Conservation (phyloP, 2,797 vertebrate species). For the Platalea minor region DNA sequence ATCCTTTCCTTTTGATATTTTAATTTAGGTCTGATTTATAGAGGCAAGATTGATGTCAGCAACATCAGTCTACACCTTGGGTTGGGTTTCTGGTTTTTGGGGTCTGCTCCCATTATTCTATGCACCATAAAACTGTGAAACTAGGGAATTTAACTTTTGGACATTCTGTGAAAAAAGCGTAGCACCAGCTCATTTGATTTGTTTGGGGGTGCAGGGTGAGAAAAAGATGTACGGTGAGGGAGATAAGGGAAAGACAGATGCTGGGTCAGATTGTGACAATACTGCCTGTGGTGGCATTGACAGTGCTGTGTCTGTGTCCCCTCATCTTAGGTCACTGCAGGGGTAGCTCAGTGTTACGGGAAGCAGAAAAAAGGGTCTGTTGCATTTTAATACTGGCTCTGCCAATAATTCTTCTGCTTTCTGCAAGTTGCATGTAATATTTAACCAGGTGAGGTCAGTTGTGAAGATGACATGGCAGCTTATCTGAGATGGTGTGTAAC, state of each 20-base stretch:
- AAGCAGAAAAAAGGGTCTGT: not conserved
- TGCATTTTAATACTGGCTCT: not conserved
- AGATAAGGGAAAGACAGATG: not conserved
- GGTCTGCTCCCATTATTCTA: rapidly evolving
- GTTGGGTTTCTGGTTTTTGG: not conserved
- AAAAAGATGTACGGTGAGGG: not conserved
- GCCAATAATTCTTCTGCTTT: not conserved
- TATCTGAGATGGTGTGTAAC: not conserved
- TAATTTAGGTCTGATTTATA: not conserved
- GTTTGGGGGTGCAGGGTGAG: not conserved
- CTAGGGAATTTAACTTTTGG: not conserved
- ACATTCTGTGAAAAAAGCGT: not conserved
- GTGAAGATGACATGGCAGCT: not conserved
- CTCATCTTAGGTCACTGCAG: not conserved
- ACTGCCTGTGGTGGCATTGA: not conserved
- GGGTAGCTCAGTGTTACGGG: not conserved
- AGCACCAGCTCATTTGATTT: not conserved
- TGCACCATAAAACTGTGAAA: not conserved
- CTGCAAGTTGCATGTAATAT: not conserved
- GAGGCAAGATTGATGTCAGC: not conserved
- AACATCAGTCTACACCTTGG: not conserved
- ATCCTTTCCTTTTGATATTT: slow-evolving; percentile 1
- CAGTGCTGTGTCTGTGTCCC: not conserved
- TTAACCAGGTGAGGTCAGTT: not conserved
- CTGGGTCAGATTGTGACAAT: not conserved